Conservation (phyloP, 2,113 vertebrate species). For the Hirundichthys speculiger region DNA sequence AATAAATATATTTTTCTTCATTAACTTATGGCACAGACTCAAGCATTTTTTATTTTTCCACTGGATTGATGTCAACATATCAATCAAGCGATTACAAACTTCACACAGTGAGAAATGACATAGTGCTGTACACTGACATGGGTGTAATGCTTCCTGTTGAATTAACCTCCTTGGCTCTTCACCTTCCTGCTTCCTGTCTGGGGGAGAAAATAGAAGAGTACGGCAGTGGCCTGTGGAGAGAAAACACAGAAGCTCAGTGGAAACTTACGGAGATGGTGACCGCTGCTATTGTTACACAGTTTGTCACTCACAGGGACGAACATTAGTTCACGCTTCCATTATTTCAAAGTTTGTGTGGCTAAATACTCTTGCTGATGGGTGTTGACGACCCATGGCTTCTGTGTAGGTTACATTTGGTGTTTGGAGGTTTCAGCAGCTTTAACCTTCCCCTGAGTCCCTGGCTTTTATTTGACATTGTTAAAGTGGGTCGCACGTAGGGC, state of each 20-base stretch:
- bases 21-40: not conserved
- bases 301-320: conserved; percentile 11
- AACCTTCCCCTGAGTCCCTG: no score
- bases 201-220: conserved; percentile 39
- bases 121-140: conserved; percentile 23
- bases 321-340: conserved; percentile 28
- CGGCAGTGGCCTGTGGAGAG: conserved; percentile 33
- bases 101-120: conserved; percentile 18
- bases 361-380: conserved; percentile 45
- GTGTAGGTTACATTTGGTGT: no score
- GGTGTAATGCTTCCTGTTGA: conserved; percentile 54
- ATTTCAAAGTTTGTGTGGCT: conserved; percentile 39
- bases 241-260: conserved; percentile 41
- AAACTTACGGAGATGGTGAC: conserved; percentile 32
- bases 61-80: not conserved
- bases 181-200: conserved; percentile 48
- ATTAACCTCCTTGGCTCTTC: conserved; percentile 16
- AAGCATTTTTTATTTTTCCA: not conserved
- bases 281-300: conserved; percentile 36
- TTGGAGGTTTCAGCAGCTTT: no score
- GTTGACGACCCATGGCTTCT: conserved; percentile 28
- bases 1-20: no score
- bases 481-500: no score
- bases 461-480: no score
- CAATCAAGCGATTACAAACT: conserved; percentile 25